Evolutionary conservation across 2,797 vertebrate genomes (phyloP).

Genomic region (Odontamblyopus lacepedii): DNA sequence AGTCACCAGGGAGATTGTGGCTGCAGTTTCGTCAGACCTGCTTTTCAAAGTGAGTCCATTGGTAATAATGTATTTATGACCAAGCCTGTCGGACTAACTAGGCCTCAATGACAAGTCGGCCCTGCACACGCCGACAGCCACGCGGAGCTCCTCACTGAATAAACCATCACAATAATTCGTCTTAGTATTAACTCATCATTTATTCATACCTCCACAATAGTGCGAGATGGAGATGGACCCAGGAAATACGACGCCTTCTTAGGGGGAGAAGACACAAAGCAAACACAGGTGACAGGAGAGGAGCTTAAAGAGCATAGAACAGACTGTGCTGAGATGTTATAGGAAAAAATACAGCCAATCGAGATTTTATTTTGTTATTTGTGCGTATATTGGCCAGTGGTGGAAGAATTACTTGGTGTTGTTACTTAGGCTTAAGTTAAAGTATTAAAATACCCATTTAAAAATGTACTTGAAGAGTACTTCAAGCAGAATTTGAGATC

Average conservation of each 20-base stretch:
- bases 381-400: neutral
- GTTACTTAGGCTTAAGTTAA: too few relatives aligned
- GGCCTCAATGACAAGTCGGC: conserved; percentile 25
- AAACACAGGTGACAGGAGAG: conserved; percentile 34
- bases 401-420: neutral
- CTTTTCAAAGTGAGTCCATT: conserved; percentile 25
- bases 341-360: neutral
- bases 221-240: conserved; percentile 18
- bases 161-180: conserved; percentile 67
- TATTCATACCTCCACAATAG: conserved; percentile 56
- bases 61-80: conserved; percentile 39
- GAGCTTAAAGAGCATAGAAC: conserved; percentile 17
- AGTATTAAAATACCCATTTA: too few relatives aligned
- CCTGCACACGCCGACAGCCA: conserved; percentile 13
- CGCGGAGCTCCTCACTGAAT: conserved; percentile 53
- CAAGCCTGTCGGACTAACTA: conserved; percentile 16
- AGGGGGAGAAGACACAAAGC: conserved; percentile 21
- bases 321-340: neutral
- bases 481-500: too few relatives aligned
- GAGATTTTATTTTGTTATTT: neutral
- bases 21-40: conserved; percentile 20
- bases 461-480: too few relatives aligned
- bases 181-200: conserved; percentile 68
- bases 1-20: conserved; percentile 15
- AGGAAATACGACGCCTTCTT: conserved; percentile 25